A percentile compares a stretch with the other conserved stretches of the same genome.
phyloP scores from a whole-genome alignment of 2,888 invertebrate genomes.

The Miltochrista miniata region DNA sequence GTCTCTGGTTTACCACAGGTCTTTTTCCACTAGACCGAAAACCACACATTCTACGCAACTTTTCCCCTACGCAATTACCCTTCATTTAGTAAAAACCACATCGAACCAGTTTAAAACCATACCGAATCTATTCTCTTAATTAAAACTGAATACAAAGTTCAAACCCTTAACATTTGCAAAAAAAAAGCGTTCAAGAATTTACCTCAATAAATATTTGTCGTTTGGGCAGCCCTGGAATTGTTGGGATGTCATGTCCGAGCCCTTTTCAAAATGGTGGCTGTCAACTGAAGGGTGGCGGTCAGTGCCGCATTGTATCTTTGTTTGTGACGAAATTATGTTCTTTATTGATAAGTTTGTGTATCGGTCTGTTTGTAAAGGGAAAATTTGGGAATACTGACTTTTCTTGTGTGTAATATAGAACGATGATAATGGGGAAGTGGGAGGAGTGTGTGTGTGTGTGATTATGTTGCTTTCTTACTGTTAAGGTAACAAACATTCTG shows the following conservation, averaged over 20 bases:
- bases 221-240: constrained; percentile 63
- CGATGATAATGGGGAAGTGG: too few relatives aligned
- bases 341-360: constrained; percentile 66
- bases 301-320: constrained; percentile 59
- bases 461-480: too few relatives aligned
- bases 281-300: constrained; percentile 63
- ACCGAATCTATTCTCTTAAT: constrained; percentile 15
- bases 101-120: constrained; percentile 13
- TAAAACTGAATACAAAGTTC: constrained; percentile 10
- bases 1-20: background rate
- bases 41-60: constrained; percentile 5
- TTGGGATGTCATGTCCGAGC: constrained; percentile 70
- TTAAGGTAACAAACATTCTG: too few relatives aligned
- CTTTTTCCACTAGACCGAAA: background rate
- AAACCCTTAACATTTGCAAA: constrained; percentile 7
- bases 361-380: constrained; percentile 27
- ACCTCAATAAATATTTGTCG: constrained; percentile 59
- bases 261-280: constrained; percentile 76
- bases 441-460: too few relatives aligned
- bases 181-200: constrained; percentile 48
- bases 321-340: constrained; percentile 60
- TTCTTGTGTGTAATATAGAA: constrained; percentile 3
- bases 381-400: constrained; percentile 18
- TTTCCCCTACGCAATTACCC: constrained; percentile 4
- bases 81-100: constrained; percentile 28